Evolutionary conservation across 2,113 vertebrate species (phyloP), one percentile per base, ranked within the genome.

Genomic region (Himantopus leucocephalus): DNA sequence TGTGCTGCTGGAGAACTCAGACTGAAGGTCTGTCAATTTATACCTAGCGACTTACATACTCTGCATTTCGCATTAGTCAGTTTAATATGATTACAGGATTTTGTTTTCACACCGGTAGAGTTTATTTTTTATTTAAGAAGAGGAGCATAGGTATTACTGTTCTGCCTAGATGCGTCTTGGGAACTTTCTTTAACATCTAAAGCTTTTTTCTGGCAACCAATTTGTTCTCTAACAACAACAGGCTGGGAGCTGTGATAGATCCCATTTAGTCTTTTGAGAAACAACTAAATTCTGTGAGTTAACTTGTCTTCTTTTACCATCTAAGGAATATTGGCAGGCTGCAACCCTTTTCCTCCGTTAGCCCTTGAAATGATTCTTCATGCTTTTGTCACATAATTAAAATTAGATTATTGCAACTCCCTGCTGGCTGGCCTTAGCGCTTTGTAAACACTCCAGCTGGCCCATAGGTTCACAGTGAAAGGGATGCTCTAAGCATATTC

Each of bases 311-410:
- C 96, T 98, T 97, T 98, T 97, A 97, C 98, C 98, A 97, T 98
- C 96, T 97, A 98, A 97, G 98, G 98, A 97, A 94, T 97, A 96
- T 96, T 98, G 98, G 97, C 98, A 97, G 97, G 84, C 97, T 96
- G 96, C 95, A 97, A 91, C 96, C 97, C 96, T 97, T 97, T 98
- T 94, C 94, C 90, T 98, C 96, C 63, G 97, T 97, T 97, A 98
- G 97, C 96, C 96, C 96, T 98, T 98, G 97, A 98, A 98, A 98
- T 98, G 97, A 97, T 97, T 97, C 97, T 98, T 97, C 98, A 97
- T 97, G 97, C 98, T 98, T 98, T 98, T 98, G 98, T 98, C 98
- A 98, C 98, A 97, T 98, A 98, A 98, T 98, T 98, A 98, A 98
- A 98, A 98, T 98, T 98, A 98, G 97, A 98, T 98, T 98, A 98